Evolutionary conservation across 2,888 invertebrate genomes (phyloP).

Genomic region (Agonopterix alstromeriana): DNA sequence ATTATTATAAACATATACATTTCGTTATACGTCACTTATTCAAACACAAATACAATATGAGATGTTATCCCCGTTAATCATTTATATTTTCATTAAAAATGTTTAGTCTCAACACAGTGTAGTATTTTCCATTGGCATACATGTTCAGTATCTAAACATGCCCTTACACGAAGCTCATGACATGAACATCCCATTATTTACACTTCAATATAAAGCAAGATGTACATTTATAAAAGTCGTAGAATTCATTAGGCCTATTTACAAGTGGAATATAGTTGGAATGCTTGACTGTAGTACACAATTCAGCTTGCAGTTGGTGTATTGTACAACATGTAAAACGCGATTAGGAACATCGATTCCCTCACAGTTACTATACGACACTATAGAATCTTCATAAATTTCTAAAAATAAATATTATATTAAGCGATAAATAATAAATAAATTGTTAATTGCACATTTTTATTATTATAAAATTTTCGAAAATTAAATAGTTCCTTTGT

Average conservation of each 20-base stretch:
- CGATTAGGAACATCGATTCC: conserved; percentile 70
- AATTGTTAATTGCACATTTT: conserved; percentile 68
- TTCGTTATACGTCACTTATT: conserved; percentile 74
- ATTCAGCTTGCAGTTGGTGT: conserved; percentile 51
- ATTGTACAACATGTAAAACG: conserved; percentile 57
- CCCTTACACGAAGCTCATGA: conserved; percentile 48
- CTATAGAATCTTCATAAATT: conserved; percentile 54
- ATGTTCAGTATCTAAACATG: conserved; percentile 47
- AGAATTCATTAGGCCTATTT: conserved; percentile 72
- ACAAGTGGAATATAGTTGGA: conserved; percentile 74
- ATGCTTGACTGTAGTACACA: conserved; percentile 65
- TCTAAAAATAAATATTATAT: conserved; percentile 68
- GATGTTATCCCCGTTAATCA: conserved; percentile 71
- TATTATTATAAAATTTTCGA: conserved; percentile 59
- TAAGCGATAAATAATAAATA: conserved; percentile 70
- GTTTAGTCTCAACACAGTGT: conserved; percentile 57
- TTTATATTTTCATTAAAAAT: conserved; percentile 49
- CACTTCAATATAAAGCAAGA: conserved; percentile 63
- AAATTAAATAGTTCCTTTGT: conserved; percentile 51
- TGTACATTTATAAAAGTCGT: conserved; percentile 61
- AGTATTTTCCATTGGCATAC: conserved; percentile 51
- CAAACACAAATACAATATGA: conserved; percentile 76
- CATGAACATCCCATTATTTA: conserved; percentile 58
- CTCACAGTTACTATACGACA: conserved; percentile 38
- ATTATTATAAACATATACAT: conserved; percentile 77